Evolutionary conservation across 2,113 vertebrate species (phyloP).

Genomic region (Xenopus laevis): DNA sequence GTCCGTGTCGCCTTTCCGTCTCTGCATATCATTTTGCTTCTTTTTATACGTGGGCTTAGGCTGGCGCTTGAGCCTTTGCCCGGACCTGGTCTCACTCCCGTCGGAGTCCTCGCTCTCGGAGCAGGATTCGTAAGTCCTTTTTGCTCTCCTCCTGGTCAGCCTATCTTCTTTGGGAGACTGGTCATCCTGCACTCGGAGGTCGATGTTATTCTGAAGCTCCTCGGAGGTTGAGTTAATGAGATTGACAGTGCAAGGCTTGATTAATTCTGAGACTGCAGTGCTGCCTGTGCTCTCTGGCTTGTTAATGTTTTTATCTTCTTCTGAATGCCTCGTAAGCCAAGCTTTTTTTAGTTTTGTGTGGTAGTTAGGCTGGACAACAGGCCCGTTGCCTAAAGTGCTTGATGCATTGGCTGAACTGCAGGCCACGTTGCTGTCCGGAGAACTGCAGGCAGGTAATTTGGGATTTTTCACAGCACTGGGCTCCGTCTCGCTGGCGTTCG

Average conservation of each 20-base stretch:
- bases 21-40: slow-evolving; percentile 97
- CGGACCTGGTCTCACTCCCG: slow-evolving; percentile 88
- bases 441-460: slow-evolving; percentile 63
- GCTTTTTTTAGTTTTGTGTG: slow-evolving; percentile 98
- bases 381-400: slow-evolving; percentile 71
- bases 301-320: slow-evolving; percentile 91
- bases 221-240: slow-evolving; percentile 78
- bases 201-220: slow-evolving; percentile 71
- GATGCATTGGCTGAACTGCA: slow-evolving; percentile 73
- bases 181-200: slow-evolving; percentile 67
- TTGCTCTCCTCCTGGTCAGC: slow-evolving; percentile 71
- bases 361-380: slow-evolving; percentile 80
- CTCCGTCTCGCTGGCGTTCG: slow-evolving; percentile 64
- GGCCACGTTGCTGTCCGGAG: slow-evolving; percentile 66
- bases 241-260: slow-evolving; percentile 86
- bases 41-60: slow-evolving; percentile 98
- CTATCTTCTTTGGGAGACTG: slow-evolving; percentile 77
- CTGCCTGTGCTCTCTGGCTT: slow-evolving; percentile 76
- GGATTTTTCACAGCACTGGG: slow-evolving; percentile 68
- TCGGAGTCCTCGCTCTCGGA: slow-evolving; percentile 94
- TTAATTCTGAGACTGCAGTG: slow-evolving; percentile 80
- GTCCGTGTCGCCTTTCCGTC: slow-evolving; percentile 72
- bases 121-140: slow-evolving; percentile 85
- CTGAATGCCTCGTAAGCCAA: slow-evolving; percentile 95
- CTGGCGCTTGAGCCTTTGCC: slow-evolving; percentile 90